phyloP scores from a whole-genome alignment of 2,113 vertebrate genomes.

The Phylloscopus whistleri region DNA sequence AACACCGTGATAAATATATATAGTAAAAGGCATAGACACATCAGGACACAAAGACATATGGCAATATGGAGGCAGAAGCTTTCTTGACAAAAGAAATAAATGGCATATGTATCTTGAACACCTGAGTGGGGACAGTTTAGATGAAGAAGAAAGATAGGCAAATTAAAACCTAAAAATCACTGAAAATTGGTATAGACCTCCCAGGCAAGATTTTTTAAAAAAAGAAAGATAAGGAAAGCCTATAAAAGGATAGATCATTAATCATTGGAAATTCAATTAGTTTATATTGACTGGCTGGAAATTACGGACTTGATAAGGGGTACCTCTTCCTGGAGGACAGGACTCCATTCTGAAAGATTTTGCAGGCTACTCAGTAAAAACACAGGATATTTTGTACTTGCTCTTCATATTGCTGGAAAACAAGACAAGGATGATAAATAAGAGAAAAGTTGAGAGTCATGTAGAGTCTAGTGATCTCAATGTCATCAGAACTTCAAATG shows the following conservation, averaged over 20 bases:
- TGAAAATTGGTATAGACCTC: conserved; percentile 58
- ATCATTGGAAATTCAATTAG: conserved; percentile 73
- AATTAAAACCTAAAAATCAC: conserved; percentile 65
- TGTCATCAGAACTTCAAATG: conserved; percentile 24
- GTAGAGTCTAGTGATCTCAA: conserved; percentile 9
- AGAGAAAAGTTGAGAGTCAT: conserved; percentile 14
- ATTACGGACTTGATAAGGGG: conserved; percentile 71
- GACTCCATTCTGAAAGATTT: conserved; percentile 21
- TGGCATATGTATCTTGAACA: conserved; percentile 53
- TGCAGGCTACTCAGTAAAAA: not conserved
- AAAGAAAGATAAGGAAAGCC: conserved; percentile 62
- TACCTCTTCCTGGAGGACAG: conserved; percentile 46
- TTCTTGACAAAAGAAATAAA: conserved; percentile 73
- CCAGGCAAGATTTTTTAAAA: conserved; percentile 47
- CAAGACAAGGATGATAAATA: conserved; percentile 65
- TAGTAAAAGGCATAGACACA: conserved; percentile 42
- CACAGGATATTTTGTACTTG: conserved; percentile 30
- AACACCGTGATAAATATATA: conserved; percentile 43
- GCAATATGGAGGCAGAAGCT: conserved; percentile 4
- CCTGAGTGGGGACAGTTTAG: conserved; percentile 30
- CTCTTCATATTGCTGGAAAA: conserved; percentile 49
- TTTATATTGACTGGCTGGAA: conserved; percentile 66
- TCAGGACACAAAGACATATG: conserved; percentile 59
- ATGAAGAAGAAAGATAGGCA: conserved; percentile 74
- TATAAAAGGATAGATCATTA: conserved; percentile 62